phyloP scores from a whole-genome alignment of 2,888 invertebrate genomes.

The Amphipoea oculea region DNA sequence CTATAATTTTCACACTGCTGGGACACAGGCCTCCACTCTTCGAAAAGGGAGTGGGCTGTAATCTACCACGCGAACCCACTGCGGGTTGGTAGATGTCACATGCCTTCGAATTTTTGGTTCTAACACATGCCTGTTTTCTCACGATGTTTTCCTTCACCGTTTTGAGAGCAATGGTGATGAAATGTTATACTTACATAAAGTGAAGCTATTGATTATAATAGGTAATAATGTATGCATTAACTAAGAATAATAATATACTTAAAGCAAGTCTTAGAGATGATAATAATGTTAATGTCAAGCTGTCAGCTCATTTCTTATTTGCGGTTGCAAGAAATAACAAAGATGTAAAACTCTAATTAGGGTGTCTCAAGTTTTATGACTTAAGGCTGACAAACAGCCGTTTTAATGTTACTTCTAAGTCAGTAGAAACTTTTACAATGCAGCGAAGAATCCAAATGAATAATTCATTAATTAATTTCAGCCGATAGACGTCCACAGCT shows the following conservation, averaged over 20 bases:
- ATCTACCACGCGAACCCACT: background rate
- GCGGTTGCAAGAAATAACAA: slow-evolving; percentile 29
- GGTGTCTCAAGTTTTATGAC: slow-evolving; percentile 42
- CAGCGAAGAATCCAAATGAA: slow-evolving; percentile 8
- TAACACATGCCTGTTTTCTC: background rate
- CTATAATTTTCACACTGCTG: background rate
- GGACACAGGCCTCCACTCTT: background rate
- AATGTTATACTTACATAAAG: background rate
- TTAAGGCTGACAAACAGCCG: slow-evolving; percentile 27
- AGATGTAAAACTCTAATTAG: slow-evolving; percentile 34
- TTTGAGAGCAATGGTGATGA: background rate
- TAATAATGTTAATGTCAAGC: slow-evolving; percentile 5
- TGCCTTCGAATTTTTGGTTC: background rate
- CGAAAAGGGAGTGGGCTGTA: background rate
- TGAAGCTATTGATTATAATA: background rate
- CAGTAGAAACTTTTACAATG: slow-evolving; percentile 8
- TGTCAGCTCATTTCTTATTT: slow-evolving; percentile 31
- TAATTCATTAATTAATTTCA: background rate
- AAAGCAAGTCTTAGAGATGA: slow-evolving; percentile 1
- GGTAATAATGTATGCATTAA: background rate
- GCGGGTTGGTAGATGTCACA: background rate
- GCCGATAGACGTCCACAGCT: background rate
- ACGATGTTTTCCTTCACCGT: background rate
- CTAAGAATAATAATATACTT: slow-evolving; percentile 14
- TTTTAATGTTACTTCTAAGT: slow-evolving; percentile 15